Conservation (phyloP, 2,888 invertebrate species). For the Synergus laeviventris region DNA sequence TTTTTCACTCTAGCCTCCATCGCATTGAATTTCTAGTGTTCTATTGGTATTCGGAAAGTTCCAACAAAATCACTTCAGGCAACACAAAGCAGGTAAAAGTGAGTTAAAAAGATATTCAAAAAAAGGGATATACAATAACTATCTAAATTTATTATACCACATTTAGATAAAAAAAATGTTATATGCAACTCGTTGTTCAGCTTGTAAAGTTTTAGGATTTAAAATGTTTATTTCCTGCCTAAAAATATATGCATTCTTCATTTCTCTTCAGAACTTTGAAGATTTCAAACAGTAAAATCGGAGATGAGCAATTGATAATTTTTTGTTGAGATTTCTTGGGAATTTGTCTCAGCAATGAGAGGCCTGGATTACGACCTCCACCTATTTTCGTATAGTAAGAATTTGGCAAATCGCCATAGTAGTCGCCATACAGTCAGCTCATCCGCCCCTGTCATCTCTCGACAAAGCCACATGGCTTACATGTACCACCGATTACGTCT, state of each 20-base stretch:
- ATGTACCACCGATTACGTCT: constrained; percentile 55
- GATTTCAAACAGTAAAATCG: neutral
- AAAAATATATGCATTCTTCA: neutral
- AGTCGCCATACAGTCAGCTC: constrained; percentile 56
- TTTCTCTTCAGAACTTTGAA: neutral
- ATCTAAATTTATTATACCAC: no score
- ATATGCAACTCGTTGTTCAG: no score
- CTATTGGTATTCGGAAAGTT: neutral
- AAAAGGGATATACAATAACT: neutral
- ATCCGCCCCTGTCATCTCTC: constrained; percentile 47
- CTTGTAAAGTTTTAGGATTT: no score
- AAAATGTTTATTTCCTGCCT: no score
- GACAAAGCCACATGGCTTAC: constrained; percentile 40
- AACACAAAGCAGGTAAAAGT: neutral
- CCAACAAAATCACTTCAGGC: neutral
- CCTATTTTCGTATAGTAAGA: constrained; percentile 65
- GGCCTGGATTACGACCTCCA: constrained; percentile 61
- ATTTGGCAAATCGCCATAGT: constrained; percentile 63
- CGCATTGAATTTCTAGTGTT: neutral
- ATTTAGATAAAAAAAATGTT: no score
- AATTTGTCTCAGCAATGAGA: constrained; percentile 50
- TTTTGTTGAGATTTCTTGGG: constrained; percentile 53
- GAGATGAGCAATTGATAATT: constrained; percentile 52
- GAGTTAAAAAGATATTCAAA: neutral
- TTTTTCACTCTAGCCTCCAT: neutral